Evolutionary conservation across 2,888 invertebrate genomes (phyloP).

Genomic region (Diplolepis rosae): DNA sequence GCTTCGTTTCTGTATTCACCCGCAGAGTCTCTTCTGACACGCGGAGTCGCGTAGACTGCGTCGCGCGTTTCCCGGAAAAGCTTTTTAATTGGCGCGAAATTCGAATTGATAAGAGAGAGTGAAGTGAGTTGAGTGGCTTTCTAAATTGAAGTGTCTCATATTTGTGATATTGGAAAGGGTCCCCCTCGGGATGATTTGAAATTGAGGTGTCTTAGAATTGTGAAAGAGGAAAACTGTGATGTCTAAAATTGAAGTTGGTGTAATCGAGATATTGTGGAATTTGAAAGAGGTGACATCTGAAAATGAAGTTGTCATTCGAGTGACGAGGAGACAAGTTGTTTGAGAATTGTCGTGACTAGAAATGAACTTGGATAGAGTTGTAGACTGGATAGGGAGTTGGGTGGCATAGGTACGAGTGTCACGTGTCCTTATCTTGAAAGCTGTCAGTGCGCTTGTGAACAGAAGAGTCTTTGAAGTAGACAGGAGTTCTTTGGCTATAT

Average conservation of each 20-base stretch:
- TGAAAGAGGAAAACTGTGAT: too few relatives aligned
- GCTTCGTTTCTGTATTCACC: constrained; percentile 70
- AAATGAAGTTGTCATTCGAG: too few relatives aligned
- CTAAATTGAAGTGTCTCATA: too few relatives aligned
- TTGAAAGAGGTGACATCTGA: too few relatives aligned
- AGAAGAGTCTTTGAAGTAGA: constrained; percentile 13
- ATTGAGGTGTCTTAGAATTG: neutral
- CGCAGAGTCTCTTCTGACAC: constrained; percentile 66
- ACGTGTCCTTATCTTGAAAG: constrained; percentile 24
- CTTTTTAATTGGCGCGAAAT: constrained; percentile 19
- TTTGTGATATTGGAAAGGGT: constrained; percentile 20
- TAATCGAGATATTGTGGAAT: too few relatives aligned
- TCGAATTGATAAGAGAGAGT: constrained; percentile 33
- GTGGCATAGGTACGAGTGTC: constrained; percentile 7
- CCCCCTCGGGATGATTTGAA: neutral
- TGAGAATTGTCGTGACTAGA: too few relatives aligned
- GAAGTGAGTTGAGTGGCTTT: too few relatives aligned
- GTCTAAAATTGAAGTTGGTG: too few relatives aligned
- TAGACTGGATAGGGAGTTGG: neutral
- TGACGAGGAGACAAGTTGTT: too few relatives aligned
- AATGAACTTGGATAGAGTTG: neutral
- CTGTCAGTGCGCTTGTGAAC: constrained; percentile 22
- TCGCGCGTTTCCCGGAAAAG: constrained; percentile 50
- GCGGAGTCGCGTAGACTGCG: constrained; percentile 59
- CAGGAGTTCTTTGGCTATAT: neutral